Conservation (phyloP, 2,113 vertebrate genomes). For the Hiodon tergisus region DNA sequence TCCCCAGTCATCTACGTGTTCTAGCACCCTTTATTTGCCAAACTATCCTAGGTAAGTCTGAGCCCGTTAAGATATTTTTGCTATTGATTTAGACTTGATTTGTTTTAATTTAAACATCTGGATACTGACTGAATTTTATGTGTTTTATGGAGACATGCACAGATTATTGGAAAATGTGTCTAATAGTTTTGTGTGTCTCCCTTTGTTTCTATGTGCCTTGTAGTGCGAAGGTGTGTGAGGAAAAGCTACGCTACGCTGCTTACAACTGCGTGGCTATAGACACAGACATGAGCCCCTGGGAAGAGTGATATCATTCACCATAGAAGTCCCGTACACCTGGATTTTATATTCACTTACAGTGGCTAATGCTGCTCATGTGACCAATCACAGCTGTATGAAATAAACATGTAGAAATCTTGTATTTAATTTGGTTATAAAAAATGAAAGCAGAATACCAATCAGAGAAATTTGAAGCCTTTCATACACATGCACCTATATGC, state of each 20-base stretch:
- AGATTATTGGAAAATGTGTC: not conserved
- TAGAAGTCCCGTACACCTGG: slow-evolving; percentile 26
- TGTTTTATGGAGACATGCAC: not conserved
- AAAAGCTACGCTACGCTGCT: slow-evolving; percentile 92
- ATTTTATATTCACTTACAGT: slow-evolving; percentile 27
- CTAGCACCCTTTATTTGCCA: slow-evolving; percentile 90
- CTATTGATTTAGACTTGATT: not conserved
- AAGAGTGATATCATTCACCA: slow-evolving; percentile 66
- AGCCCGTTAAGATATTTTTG: too few relatives aligned
- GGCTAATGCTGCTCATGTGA: slow-evolving; percentile 31
- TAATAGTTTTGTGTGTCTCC: not conserved
- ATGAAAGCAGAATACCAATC: too few relatives aligned
- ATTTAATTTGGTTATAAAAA: too few relatives aligned
- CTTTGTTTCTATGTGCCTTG: slow-evolving; percentile 21
- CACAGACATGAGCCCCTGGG: slow-evolving; percentile 97
- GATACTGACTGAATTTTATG: not conserved
- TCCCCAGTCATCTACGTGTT: slow-evolving; percentile 93
- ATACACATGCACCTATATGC: too few relatives aligned
- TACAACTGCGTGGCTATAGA: slow-evolving; percentile 98
- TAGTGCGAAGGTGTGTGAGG: slow-evolving; percentile 91
- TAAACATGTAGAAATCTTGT: slow-evolving; percentile 34
- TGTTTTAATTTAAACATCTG: not conserved
- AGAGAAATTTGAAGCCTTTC: too few relatives aligned
- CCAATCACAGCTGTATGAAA: slow-evolving; percentile 58
- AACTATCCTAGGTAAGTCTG: slow-evolving; percentile 82